Conservation (phyloP, 2,888 invertebrate species). For the Allacma fusca region DNA sequence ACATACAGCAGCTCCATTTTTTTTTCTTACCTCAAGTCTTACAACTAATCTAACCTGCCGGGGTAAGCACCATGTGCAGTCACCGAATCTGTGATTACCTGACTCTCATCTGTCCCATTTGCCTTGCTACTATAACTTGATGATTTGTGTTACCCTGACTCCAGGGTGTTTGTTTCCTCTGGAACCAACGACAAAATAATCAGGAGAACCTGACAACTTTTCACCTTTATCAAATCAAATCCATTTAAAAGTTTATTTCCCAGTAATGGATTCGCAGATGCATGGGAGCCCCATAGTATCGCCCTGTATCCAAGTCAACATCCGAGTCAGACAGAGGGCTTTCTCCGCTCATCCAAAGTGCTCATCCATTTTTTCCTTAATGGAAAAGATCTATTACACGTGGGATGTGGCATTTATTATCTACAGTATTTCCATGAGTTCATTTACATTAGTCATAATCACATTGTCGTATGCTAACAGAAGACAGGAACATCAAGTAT, state of each 20-base stretch:
- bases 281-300: too few species aligned
- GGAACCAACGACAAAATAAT: background rate
- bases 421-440: background rate
- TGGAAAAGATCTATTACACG: conserved; percentile 9
- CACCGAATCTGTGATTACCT: background rate
- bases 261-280: background rate
- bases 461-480: background rate
- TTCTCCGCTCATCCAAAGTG: background rate
- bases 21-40: background rate
- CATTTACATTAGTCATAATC: conserved; percentile 21
- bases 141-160: background rate
- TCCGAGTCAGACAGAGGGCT: too few species aligned
- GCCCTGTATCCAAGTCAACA: too few species aligned
- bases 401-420: background rate
- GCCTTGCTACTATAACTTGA: background rate
- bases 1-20: background rate
- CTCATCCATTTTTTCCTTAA: background rate
- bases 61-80: background rate
- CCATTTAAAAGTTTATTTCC: conserved; percentile 20
- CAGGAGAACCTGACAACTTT: background rate
- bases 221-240: conserved; percentile 6
- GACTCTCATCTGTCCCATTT: background rate
- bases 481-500: background rate
- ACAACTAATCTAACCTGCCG: background rate
- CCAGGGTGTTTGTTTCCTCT: background rate